A percentile compares a stretch with the other conserved stretches of the same genome.
Conservation (phyloP, 1,140 invertebrate genomes). For the Daktulosphaira vitifoliae region DNA sequence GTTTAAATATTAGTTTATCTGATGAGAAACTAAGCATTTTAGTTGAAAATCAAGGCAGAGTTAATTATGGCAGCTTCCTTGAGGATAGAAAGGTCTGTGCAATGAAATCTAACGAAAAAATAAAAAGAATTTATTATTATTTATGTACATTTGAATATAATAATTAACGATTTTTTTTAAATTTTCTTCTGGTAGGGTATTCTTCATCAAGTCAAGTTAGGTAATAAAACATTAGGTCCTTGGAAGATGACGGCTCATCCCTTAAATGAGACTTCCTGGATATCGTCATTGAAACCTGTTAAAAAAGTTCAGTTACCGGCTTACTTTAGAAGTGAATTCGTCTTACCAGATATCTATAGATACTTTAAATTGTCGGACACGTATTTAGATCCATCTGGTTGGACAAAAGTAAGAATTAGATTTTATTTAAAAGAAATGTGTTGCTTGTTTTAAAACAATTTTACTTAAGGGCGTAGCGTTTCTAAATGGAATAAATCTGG, state of each 20-base stretch:
- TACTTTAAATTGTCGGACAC: constrained; percentile 21
- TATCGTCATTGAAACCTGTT: background rate
- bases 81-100: constrained; percentile 57
- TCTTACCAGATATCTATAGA: background rate
- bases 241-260: constrained; percentile 34
- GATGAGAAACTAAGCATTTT: constrained; percentile 56
- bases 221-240: constrained; percentile 1
- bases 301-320: constrained; percentile 5
- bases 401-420: constrained; percentile 18
- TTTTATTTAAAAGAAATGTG: too few species aligned
- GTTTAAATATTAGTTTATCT: background rate
- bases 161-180: background rate
- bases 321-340: constrained; percentile 19
- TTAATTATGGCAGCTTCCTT: constrained; percentile 59
- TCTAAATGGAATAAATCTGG: constrained; percentile 64
- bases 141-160: background rate
- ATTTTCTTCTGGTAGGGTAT: constrained; percentile 21
- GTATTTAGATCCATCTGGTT: constrained; percentile 22
- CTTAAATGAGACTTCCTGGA: constrained; percentile 28
- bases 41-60: constrained; percentile 73
- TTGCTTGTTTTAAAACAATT: too few species aligned
- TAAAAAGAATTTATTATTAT: background rate
- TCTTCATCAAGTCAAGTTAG: background rate
- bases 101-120: background rate
- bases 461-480: constrained; percentile 52